Evolutionary conservation across 2,113 vertebrate species (phyloP), one percentile per base, ranked within the genome.

Genomic region (Pristiophorus japonicus): DNA sequence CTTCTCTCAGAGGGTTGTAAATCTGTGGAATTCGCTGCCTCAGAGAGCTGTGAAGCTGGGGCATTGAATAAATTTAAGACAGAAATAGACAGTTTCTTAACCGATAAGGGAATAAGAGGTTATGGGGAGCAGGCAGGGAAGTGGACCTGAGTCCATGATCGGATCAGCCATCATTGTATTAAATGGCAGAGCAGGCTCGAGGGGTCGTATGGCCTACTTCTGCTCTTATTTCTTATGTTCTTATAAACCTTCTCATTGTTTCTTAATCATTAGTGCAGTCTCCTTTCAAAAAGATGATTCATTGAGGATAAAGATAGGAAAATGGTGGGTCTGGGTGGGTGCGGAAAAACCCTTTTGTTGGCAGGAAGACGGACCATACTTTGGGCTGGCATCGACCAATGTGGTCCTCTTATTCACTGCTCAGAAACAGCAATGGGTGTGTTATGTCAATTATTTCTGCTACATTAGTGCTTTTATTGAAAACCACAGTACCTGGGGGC

Each of bases 401-500:
- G 55, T 62, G 45, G 22, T 88, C 47, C 47, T 88, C 85, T 27
- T 88, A 55, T 62, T 90, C 62, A 90, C 27, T 16, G 55, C 78
- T n/a, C 55, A 14, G 51, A 12, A 34, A 90, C 55, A n/a, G 30
- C 55, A 6, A 90, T 62, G 51, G 51, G 87, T 90, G 51, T 90
- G 87, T n/a, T 90, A n/a, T 62, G 55, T 90, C 87, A 90, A 90
- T 90, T 90, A 93, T n/a, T 66, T 66, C 91, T 66, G 63, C 91
- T 66, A 66, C 91, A 93, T 93, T 63, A 94, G 63, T 94, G 92
- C 38, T 38, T 90, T 94, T 94, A 94, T 94, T 65, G 20, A 67
- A 63, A 34, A 42, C 67, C 59, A 16, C 66, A 24, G 62, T 78
- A 95, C 73, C 84, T 22, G 96, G 96, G 78, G 95, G 96, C 96